Evolutionary conservation across 23 tunicate genomes (phyloP).

Genomic region (Botrylloides violaceus): DNA sequence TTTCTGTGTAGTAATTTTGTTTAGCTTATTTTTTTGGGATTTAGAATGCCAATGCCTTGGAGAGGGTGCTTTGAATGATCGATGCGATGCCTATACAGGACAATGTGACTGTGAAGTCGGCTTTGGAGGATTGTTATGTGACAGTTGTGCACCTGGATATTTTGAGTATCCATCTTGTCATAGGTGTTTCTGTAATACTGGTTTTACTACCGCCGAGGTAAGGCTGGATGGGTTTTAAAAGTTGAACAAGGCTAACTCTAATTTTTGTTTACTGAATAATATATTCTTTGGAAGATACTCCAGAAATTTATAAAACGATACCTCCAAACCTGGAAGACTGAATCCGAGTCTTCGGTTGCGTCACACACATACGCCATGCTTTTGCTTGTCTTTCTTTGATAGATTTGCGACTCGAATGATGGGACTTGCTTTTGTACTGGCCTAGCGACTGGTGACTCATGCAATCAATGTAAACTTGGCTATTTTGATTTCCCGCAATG

Average conservation of each 20-base stretch:
- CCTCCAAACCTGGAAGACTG: too few species aligned
- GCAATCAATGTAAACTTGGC: conserved; percentile 76
- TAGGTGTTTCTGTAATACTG: conserved; percentile 69
- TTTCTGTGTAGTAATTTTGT: too few species aligned
- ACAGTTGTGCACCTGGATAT: conserved; percentile 77
- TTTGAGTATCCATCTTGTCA: conserved; percentile 81
- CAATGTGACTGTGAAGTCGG: conserved; percentile 78
- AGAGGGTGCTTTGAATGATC: conserved; percentile 53
- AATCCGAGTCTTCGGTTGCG: too few species aligned
- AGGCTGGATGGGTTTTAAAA: background rate
- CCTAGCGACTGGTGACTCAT: conserved; percentile 51
- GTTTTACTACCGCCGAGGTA: conserved; percentile 74
- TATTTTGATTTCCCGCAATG: conserved; percentile 84
- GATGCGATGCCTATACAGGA: conserved; percentile 85
- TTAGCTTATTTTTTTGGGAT: too few species aligned
- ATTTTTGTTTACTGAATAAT: too few species aligned
- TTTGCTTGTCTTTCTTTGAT: too few species aligned
- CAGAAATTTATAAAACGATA: too few species aligned
- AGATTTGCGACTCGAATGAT: conserved; percentile 57
- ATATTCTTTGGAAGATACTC: too few species aligned
- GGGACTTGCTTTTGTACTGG: conserved; percentile 81
- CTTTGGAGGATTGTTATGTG: conserved; percentile 60
- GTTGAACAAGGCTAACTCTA: background rate
- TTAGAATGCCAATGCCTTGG: conserved; percentile 70
- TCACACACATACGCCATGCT: too few species aligned